Evolutionary conservation across 2,888 invertebrate species (phyloP).

Genomic region (Euplagia quadripunctaria): DNA sequence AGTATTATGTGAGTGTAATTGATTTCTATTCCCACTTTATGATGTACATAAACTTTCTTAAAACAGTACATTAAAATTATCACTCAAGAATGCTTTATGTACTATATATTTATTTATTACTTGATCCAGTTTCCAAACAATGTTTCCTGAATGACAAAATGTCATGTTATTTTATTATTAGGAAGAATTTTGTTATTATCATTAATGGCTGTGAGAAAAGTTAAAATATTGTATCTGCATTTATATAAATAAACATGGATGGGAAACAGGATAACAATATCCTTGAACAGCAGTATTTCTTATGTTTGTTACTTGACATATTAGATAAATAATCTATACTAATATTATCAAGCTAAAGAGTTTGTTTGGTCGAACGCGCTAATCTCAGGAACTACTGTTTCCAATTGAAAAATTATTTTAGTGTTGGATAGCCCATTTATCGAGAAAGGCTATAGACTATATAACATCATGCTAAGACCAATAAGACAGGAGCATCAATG

Average conservation of each 20-base stretch:
- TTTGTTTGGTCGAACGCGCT: no score
- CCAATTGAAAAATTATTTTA: no score
- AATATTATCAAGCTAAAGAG: no score
- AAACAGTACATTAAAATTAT: not conserved
- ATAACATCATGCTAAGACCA: no score
- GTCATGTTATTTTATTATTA: not conserved
- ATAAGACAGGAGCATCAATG: no score
- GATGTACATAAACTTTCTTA: not conserved
- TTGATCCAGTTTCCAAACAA: not conserved
- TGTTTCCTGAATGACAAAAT: not conserved
- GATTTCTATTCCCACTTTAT: not conserved
- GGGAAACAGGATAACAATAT: not conserved
- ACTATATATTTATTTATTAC: not conserved
- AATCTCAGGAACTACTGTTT: no score
- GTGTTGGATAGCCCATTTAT: no score
- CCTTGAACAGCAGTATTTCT: not conserved
- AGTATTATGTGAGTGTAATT: not conserved
- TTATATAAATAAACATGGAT: not conserved
- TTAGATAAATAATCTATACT: not conserved
- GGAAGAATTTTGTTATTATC: not conserved
- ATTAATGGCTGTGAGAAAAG: not conserved
- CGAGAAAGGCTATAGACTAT: no score
- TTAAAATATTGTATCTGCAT: not conserved
- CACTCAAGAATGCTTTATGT: not conserved
- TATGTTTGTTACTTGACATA: not conserved